A percentile compares a stretch with the other conserved stretches of the same genome.
Evolutionary conservation across 64 coral and sea anemone genomes (phyloP).

Genomic region (Pachyseris speciosa): DNA sequence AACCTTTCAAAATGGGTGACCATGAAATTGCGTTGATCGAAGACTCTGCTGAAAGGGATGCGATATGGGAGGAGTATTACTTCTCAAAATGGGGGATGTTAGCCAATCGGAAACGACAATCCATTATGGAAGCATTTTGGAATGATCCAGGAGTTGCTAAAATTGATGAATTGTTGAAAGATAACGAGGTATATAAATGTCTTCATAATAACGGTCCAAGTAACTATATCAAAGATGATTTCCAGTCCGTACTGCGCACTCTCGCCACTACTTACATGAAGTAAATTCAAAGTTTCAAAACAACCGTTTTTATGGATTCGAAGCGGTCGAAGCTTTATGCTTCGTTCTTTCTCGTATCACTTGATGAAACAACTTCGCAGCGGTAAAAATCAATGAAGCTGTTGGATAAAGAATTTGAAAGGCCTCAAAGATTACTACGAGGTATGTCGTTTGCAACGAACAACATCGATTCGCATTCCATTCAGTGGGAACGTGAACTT

Average conservation of each 20-base stretch:
- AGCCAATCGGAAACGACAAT: background rate
- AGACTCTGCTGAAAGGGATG: background rate
- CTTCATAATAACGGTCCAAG: too few relatives aligned
- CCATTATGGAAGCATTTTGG: background rate
- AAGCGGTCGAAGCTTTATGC: constrained; percentile 30
- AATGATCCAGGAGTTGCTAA: background rate
- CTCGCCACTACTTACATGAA: too few relatives aligned
- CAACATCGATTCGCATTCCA: background rate
- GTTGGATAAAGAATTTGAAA: constrained; percentile 17
- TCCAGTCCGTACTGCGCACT: too few relatives aligned
- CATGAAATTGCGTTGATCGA: background rate
- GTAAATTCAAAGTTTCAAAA: too few relatives aligned
- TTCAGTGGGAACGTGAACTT: too few relatives aligned
- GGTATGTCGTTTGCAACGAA: constrained; percentile 21
- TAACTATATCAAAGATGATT: too few relatives aligned
- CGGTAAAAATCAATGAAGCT: constrained; percentile 44
- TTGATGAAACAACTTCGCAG: constrained; percentile 38
- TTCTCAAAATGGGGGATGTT: background rate
- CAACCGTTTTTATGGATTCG: constrained; percentile 23
- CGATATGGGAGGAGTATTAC: background rate
- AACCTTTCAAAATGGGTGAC: background rate
- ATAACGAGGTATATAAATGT: too few relatives aligned
- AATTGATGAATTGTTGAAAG: constrained; percentile 1
- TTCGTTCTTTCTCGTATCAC: constrained; percentile 11
- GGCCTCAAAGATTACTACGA: background rate